These are phyloP conservation scores for Pagrus major DNA, from an alignment of 2,113 vertebrate genomes.

Conservation along the genomic window DNA sequence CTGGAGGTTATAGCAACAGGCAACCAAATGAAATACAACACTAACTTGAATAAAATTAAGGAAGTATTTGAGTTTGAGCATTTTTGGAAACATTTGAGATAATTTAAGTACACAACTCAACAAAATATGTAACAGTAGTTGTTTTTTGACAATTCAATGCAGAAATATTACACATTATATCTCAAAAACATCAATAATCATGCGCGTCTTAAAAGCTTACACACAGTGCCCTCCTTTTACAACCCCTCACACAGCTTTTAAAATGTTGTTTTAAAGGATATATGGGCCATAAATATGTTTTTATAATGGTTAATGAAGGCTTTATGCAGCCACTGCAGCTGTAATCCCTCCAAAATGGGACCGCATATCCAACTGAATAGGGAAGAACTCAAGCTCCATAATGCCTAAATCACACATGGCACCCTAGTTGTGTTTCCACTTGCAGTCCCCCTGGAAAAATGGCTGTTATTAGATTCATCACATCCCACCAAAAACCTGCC, in stretches of 20 bases:
- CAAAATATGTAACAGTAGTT: too few relatives aligned
- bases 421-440: conserved; percentile 31
- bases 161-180: too few relatives aligned
- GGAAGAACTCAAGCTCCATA: conserved; percentile 24
- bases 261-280: conserved; percentile 53
- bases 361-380: conserved; percentile 41
- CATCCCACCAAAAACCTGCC: conserved; percentile 48
- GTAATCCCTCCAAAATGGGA: conserved; percentile 55
- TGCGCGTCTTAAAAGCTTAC: conserved; percentile 11
- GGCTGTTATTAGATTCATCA: conserved; percentile 60
- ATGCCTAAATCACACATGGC: conserved; percentile 55
- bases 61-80: too few relatives aligned
- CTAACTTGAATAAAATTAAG: too few relatives aligned
- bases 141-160: too few relatives aligned
- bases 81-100: too few relatives aligned
- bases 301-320: conserved; percentile 55
- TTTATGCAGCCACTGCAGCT: conserved; percentile 52
- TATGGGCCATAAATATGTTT: conserved; percentile 51
- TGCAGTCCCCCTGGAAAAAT: conserved; percentile 27
- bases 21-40: too few relatives aligned
- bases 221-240: conserved; percentile 3
- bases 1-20: too few relatives aligned
- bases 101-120: too few relatives aligned
- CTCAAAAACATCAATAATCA: conserved; percentile 7
- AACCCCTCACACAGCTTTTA: conserved; percentile 20